A percentile compares a stretch with the other conserved stretches of the same genome.
Conservation (phyloP, 1,140 invertebrate species). For the Pteromalus puparum region DNA sequence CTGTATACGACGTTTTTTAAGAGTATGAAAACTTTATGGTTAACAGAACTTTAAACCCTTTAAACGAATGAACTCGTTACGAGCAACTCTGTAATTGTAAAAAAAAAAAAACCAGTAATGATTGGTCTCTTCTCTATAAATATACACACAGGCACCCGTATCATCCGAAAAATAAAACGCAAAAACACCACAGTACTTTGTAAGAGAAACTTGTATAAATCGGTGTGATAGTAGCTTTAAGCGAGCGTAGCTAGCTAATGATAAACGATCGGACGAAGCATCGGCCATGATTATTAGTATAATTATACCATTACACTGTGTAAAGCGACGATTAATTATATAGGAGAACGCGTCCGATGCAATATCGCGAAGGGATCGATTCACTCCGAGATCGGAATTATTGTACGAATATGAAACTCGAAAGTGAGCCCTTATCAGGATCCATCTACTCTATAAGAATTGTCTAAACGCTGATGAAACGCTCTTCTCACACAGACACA, state of each 20-base stretch:
- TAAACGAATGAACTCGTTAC: no score
- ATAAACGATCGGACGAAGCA: conserved; percentile 39
- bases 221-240: conserved; percentile 75
- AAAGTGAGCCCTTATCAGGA: conserved; percentile 60
- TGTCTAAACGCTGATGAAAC: conserved; percentile 59
- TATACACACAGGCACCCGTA: no score
- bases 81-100: no score
- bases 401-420: conserved; percentile 38
- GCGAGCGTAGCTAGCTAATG: conserved; percentile 64
- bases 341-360: conserved; percentile 23
- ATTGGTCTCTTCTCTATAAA: not conserved
- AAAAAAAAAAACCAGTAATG: no score
- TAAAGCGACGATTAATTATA: conserved; percentile 43
- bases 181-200: conserved; percentile 2
- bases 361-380: not conserved
- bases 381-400: not conserved
- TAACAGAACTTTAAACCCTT: no score
- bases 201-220: conserved; percentile 71
- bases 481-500: not conserved
- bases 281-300: conserved; percentile 50
- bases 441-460: conserved; percentile 61
- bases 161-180: no score
- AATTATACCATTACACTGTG: conserved; percentile 49
- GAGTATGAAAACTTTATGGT: no score
- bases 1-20: not conserved